phyloP scores from a whole-genome alignment of 2,113 vertebrate species.

The Rafetus swinhoei region DNA sequence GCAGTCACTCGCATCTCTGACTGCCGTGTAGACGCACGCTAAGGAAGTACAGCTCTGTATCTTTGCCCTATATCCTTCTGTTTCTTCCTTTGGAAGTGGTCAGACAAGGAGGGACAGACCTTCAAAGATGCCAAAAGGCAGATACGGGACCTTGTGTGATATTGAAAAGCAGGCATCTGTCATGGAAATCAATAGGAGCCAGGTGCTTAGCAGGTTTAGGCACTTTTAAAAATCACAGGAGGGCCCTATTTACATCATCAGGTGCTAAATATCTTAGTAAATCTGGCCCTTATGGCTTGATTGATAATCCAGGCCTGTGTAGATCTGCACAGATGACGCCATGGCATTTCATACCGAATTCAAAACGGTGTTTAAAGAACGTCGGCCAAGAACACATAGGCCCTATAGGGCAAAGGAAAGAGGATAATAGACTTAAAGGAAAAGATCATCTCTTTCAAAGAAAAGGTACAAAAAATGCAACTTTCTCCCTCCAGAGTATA shows the following conservation, averaged over 20 bases:
- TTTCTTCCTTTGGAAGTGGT: background rate
- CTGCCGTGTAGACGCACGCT: background rate
- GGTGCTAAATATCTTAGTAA: background rate
- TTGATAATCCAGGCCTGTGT: background rate
- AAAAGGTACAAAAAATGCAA: conserved; percentile 3
- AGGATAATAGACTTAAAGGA: background rate
- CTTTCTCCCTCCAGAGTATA: background rate
- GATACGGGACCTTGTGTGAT: background rate
- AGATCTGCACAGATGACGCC: background rate
- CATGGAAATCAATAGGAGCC: rapidly evolving
- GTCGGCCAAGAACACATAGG: background rate
- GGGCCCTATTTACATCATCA: background rate
- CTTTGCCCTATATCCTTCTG: background rate
- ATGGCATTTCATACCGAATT: background rate
- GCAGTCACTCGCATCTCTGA: background rate
- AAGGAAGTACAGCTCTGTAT: background rate
- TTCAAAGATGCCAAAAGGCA: background rate
- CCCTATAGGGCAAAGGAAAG: background rate
- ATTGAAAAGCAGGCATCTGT: background rate
- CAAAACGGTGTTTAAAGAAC: rapidly evolving
- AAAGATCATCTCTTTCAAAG: background rate
- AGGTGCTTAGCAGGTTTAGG: rapidly evolving
- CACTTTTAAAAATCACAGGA: background rate
- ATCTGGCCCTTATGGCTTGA: background rate
- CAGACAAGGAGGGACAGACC: background rate